phyloP scores from a whole-genome alignment of 2,888 invertebrate species.

The Stenodema calcarata region DNA sequence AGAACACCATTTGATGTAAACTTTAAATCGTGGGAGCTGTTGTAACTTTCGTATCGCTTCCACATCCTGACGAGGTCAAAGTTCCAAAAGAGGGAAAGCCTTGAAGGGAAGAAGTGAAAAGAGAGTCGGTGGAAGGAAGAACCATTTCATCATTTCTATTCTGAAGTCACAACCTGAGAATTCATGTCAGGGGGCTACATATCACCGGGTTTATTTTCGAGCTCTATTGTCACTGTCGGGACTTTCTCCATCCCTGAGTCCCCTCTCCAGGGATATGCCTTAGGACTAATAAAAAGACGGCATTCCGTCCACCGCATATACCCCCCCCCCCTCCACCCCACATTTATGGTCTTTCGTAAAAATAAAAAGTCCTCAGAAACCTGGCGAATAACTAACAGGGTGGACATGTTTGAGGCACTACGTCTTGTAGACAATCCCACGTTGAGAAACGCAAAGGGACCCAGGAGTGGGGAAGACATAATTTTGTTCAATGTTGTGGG shows the following conservation, averaged over 20 bases:
- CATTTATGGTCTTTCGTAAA: background rate
- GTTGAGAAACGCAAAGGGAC: background rate
- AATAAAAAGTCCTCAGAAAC: background rate
- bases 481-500: no score
- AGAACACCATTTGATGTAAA: no score
- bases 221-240: background rate
- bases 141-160: slow-evolving; percentile 15
- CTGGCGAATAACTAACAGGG: background rate
- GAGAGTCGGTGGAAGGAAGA: background rate
- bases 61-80: background rate
- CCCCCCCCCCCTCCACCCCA: no score
- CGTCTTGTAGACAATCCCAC: background rate
- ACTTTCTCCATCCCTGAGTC: background rate
- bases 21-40: no score
- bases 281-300: background rate
- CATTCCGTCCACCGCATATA: background rate
- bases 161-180: slow-evolving; percentile 13
- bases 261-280: background rate
- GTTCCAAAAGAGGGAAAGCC: background rate
- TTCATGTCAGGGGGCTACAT: slow-evolving; percentile 8
- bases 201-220: slow-evolving; percentile 7
- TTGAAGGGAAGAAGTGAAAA: background rate
- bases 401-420: background rate
- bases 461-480: no score
- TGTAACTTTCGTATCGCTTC: background rate